These are phyloP conservation scores for Fopius arisanus DNA, from an alignment of 1,140 invertebrate genomes.

Conservation along the genomic window DNA sequence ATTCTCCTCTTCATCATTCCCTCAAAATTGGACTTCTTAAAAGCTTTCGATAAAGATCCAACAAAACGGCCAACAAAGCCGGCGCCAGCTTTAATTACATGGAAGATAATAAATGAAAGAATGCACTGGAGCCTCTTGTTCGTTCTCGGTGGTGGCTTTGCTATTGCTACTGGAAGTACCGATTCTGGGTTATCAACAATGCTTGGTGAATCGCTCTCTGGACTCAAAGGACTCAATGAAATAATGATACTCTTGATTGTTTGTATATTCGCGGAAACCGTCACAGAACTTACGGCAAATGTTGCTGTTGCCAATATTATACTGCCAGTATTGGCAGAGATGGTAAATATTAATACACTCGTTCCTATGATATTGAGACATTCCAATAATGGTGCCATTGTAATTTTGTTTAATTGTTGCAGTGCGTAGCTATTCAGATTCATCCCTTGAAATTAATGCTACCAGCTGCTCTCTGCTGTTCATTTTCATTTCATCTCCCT, in stretches of 20 bases:
- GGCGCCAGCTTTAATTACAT: conserved; percentile 76
- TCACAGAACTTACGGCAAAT: conserved; percentile 73
- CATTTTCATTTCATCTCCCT: conserved; percentile 75
- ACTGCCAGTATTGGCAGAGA: conserved; percentile 70
- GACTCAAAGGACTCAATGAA: conserved; percentile 49
- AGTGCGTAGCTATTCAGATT: conserved; percentile 66
- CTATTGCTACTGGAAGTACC: conserved; percentile 83
- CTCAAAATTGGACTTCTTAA: conserved; percentile 77
- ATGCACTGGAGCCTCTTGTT: conserved; percentile 82
- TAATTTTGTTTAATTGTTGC: conserved; percentile 37
- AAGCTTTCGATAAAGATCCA: conserved; percentile 68
- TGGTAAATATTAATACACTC: conserved; percentile 61
- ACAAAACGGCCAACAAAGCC: conserved; percentile 68
- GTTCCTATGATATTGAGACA: not conserved
- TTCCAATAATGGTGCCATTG: no score
- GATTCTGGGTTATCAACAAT: conserved; percentile 78
- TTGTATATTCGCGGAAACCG: conserved; percentile 64
- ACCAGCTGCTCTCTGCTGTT: conserved; percentile 72
- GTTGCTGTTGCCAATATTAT: conserved; percentile 73
- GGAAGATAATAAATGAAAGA: conserved; percentile 79
- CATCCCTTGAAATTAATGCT: conserved; percentile 78
- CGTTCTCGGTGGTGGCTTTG: conserved; percentile 85
- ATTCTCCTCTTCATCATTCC: conserved; percentile 84
- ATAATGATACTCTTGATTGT: conserved; percentile 57
- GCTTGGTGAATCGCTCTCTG: conserved; percentile 72